These are phyloP conservation scores for Polymixis lichenea DNA, from an alignment of 2,888 invertebrate genomes.

Conservation along the genomic window DNA sequence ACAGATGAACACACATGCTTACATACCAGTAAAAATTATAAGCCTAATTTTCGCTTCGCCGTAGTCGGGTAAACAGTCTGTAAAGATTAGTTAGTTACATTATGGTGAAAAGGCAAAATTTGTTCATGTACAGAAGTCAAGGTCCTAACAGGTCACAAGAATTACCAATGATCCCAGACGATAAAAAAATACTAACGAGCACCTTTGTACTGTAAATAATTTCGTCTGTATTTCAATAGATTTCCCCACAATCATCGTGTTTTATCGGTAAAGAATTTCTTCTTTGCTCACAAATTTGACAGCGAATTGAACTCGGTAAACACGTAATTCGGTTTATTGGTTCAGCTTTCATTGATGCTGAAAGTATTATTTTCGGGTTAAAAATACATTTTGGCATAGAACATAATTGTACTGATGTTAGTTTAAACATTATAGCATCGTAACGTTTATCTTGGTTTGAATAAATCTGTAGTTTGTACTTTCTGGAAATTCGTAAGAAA, in stretches of 20 bases:
- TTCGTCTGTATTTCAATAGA: conserved; percentile 24
- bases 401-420: background rate
- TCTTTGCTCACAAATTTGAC: conserved; percentile 22
- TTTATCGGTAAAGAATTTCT: conserved; percentile 21
- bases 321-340: conserved; percentile 43
- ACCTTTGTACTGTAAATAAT: conserved; percentile 40
- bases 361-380: conserved; percentile 12
- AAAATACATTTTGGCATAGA: background rate
- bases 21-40: too few relatives aligned
- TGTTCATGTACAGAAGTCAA: background rate
- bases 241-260: conserved; percentile 27
- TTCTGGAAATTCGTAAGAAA: too few relatives aligned
- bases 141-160: background rate
- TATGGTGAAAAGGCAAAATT: background rate
- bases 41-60: too few relatives aligned
- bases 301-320: conserved; percentile 15
- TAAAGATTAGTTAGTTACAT: background rate
- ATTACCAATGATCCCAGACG: conserved; percentile 27
- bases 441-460: background rate
- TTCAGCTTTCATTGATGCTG: conserved; percentile 19
- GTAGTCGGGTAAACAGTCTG: too few relatives aligned
- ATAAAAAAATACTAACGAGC: conserved; percentile 45
- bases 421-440: background rate
- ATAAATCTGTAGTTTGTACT: background rate
- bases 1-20: too few relatives aligned